Evolutionary conservation across 2,797 vertebrate genomes (phyloP).

Genomic region (Hippoglossus hippoglossus): DNA sequence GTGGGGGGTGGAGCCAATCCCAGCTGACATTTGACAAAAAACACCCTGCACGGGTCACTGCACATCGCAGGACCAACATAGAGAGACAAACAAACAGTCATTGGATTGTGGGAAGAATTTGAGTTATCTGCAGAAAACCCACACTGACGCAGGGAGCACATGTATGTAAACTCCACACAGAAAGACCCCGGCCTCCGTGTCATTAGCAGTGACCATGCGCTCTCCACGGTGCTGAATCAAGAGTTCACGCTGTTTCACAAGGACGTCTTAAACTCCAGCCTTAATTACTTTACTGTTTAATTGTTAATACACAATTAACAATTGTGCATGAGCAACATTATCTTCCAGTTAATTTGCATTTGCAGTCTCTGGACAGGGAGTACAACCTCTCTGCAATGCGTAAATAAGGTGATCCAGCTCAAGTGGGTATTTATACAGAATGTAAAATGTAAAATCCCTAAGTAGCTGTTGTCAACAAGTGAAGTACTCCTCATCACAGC

Average conservation of each 20-base stretch:
- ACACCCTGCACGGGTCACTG: too few relatives aligned
- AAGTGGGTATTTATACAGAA: neutral
- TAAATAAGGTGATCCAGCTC: neutral
- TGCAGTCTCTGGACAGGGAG: neutral
- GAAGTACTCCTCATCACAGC: neutral
- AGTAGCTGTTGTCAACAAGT: slow-evolving; percentile 8
- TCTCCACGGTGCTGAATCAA: neutral
- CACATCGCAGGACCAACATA: too few relatives aligned
- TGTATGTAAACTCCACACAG: too few relatives aligned
- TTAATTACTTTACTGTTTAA: too few relatives aligned
- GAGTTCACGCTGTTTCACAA: neutral
- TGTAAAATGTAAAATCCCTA: neutral
- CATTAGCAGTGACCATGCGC: neutral
- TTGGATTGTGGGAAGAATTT: too few relatives aligned
- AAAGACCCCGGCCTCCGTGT: too few relatives aligned
- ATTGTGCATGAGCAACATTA: neutral
- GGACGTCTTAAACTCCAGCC: neutral
- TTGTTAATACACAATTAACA: neutral
- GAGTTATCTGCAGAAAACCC: too few relatives aligned
- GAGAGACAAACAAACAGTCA: too few relatives aligned
- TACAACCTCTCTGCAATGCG: slow-evolving; percentile 1
- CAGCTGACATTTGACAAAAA: too few relatives aligned
- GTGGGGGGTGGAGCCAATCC: too few relatives aligned
- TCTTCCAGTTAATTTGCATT: slow-evolving; percentile 2
- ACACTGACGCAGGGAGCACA: too few relatives aligned